phyloP scores from a whole-genome alignment of 35 echinoderm and acorn worm genomes.

The Stichopus chloronotus region DNA sequence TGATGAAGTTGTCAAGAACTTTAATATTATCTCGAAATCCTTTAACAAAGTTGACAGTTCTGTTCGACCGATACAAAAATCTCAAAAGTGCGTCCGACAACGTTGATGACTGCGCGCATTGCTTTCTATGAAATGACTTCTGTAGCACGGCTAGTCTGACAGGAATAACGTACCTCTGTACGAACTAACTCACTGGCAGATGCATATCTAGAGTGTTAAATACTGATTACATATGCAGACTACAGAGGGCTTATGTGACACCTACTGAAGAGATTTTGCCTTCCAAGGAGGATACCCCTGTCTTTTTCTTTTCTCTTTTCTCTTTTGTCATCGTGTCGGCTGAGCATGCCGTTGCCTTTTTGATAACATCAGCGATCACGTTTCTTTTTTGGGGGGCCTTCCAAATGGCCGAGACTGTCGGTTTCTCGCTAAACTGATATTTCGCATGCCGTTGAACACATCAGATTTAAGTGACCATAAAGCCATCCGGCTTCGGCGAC shows the following conservation, averaged over 20 bases:
- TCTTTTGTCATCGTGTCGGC: background rate
- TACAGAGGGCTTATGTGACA: background rate
- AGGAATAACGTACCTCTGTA: background rate
- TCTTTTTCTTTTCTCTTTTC: background rate
- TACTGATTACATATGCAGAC: background rate
- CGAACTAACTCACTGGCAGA: background rate
- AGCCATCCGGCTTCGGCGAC: background rate
- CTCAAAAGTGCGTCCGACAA: background rate
- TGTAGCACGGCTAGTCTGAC: background rate
- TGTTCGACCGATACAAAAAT: background rate
- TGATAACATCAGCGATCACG: conserved; percentile 2
- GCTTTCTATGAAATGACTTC: too few species aligned
- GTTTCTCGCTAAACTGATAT: background rate
- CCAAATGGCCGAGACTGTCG: background rate
- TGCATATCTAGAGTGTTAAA: conserved; percentile 4
- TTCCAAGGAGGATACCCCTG: background rate
- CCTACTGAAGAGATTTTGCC: background rate
- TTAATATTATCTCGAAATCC: background rate
- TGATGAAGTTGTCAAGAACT: background rate
- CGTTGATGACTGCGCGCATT: background rate
- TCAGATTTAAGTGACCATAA: conserved; percentile 7
- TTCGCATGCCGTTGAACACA: background rate
- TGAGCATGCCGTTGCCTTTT: background rate
- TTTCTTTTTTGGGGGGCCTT: background rate
- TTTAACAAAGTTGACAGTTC: background rate